Base-by-base conservation (phyloP, 23 tunicate genomes). In the Phallusia fumigata region DNA sequence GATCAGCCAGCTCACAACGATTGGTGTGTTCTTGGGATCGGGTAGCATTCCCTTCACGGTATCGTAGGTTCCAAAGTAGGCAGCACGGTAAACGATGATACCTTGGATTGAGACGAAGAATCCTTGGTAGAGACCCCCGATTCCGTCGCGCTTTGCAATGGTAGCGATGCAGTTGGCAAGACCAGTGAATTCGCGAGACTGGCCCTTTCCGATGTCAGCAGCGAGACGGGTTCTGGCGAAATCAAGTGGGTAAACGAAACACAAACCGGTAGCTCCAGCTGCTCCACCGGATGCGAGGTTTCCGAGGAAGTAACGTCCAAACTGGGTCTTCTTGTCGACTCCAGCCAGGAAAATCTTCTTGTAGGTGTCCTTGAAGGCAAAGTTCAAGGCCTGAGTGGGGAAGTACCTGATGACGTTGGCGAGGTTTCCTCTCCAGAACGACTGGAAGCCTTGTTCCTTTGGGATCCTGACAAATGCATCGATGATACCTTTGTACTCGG, bases 291-390 rank as follows among this genome's bases (percentile, higher is more conserved):
- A n/a, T n/a, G n/a, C n/a, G n/a, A n/a, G n/a, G n/a, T n/a, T n/a
- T n/a, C n/a, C n/a, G n/a, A n/a, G n/a, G n/a, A n/a, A n/a, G n/a
- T n/a, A n/a, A n/a, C 89, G 86, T 78, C 91, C 65, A 73, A 87
- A 88, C 33, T 88, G 97, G 13, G 89, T 88, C 32, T 91, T 87
- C 58, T 89, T 92, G 79, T 88, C 92, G 18, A 90, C 90, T 53
- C 95, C 95, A 53, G 97, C 83, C 40, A 88, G 78, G 80, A 92
- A 92, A 47, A 88, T 45, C 33, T 84, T 65, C 58, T 92, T 92
- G 89, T 87, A 87, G 30, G 91, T 92, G 77, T 92, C 97, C 88
- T 92, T 92, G 90, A 92, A 92, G 51, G 97, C 97, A 76, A 92
- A 92, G 78, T 92, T 92, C 79, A 92, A 53, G 0, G 98, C 98